A percentile compares a stretch with the other conserved stretches of the same genome.
Evolutionary conservation across 2,888 invertebrate genomes (phyloP).

Genomic region (Timema podura): DNA sequence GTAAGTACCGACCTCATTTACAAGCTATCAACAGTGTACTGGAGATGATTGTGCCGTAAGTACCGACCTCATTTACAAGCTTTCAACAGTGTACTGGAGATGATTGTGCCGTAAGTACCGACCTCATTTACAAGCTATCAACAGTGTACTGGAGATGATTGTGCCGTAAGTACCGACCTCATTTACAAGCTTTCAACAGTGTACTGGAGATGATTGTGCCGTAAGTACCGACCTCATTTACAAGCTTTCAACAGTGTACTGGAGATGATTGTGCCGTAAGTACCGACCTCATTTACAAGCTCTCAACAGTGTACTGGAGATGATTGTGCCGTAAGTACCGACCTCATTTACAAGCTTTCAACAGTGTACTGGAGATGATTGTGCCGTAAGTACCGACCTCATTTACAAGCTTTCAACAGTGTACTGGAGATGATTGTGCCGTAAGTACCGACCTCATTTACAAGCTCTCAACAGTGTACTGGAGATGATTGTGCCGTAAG

Average conservation of each 20-base stretch:
- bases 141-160: conserved; percentile 71
- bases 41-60: conserved; percentile 73
- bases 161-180: conserved; percentile 66
- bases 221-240: too few relatives aligned
- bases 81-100: conserved; percentile 71
- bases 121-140: conserved; percentile 74
- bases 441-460: too few relatives aligned
- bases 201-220: conserved; percentile 74
- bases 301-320: conserved; percentile 71
- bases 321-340: conserved; percentile 66
- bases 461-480: conserved; percentile 72
- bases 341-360: conserved; percentile 74
- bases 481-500: conserved; percentile 73
- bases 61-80: too few relatives aligned
- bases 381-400: conserved; percentile 66
- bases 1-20: too few relatives aligned
- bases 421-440: conserved; percentile 74
- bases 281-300: too few relatives aligned
- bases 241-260: conserved; percentile 72
- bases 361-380: conserved; percentile 71
- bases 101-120: conserved; percentile 66
- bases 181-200: conserved; percentile 72
- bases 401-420: conserved; percentile 72
- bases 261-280: conserved; percentile 73
- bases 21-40: conserved; percentile 72